phyloP scores from a whole-genome alignment of 1,140 invertebrate genomes.

The Zeugodacus cucurbitae region DNA sequence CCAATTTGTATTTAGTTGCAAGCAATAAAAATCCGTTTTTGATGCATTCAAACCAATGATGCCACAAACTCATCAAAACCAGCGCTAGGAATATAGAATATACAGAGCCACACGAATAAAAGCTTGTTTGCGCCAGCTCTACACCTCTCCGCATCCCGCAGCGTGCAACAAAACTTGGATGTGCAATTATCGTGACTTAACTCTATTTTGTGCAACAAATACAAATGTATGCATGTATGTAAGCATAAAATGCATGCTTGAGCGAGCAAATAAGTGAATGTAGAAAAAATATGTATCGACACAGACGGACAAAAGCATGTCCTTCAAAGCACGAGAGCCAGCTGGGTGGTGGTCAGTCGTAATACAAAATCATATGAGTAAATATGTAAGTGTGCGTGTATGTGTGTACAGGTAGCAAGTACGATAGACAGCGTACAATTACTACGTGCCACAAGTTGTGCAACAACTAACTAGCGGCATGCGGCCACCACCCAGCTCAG shows the following conservation, averaged over 20 bases:
- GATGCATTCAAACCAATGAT: not conserved
- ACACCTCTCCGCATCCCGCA: not conserved
- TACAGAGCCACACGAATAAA: not conserved
- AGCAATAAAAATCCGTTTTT: not conserved
- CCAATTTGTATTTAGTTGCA: not conserved
- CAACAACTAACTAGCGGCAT: not conserved
- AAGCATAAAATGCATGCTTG: not conserved
- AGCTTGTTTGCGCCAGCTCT: no score
- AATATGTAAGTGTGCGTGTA: not conserved
- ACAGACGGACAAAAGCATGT: not conserved
- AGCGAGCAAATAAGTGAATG: not conserved
- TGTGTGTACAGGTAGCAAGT: conserved; percentile 1
- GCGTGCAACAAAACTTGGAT: conserved; percentile 47
- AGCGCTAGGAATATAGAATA: no score
- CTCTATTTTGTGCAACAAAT: conserved; percentile 42
- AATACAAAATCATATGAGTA: not conserved
- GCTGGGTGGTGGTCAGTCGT: not conserved
- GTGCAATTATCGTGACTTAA: conserved; percentile 65
- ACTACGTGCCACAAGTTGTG: conserved; percentile 24
- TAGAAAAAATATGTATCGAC: not conserved
- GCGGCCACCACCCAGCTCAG: not conserved
- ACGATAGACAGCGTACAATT: conserved; percentile 26
- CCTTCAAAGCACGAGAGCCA: not conserved
- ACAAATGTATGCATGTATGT: not conserved
- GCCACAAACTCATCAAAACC: not conserved